Evolutionary conservation across 1,140 invertebrate genomes (phyloP).

Genomic region (Maniola jurtina): DNA sequence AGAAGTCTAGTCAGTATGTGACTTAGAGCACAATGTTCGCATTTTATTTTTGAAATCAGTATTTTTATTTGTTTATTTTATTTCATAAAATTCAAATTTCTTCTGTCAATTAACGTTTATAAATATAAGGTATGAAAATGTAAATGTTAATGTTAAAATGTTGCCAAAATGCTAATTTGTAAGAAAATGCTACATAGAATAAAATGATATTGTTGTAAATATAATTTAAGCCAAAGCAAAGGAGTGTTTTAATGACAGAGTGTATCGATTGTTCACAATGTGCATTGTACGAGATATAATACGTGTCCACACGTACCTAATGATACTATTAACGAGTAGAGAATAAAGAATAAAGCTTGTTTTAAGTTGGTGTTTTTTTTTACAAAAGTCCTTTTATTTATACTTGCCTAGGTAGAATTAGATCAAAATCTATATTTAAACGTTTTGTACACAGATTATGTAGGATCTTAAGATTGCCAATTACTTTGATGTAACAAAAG

Average conservation of each 20-base stretch:
- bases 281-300: constrained; percentile 45
- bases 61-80: neutral
- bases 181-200: constrained; percentile 58
- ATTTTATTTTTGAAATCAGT: constrained; percentile 11
- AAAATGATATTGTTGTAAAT: constrained; percentile 64
- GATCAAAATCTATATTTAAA: neutral
- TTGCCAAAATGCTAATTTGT: constrained; percentile 72
- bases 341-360: constrained; percentile 75
- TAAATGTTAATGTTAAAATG: constrained; percentile 66
- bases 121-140: constrained; percentile 43
- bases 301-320: constrained; percentile 57
- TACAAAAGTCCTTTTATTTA: neutral
- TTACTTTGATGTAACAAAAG: constrained; percentile 20
- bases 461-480: constrained; percentile 7
- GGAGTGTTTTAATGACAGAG: constrained; percentile 60
- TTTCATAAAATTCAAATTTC: constrained; percentile 33
- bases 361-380: constrained; percentile 44
- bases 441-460: neutral
- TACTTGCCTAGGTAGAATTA: neutral
- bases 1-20: constrained; percentile 13
- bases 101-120: constrained; percentile 73
- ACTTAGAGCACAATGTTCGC: constrained; percentile 16
- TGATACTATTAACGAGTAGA: constrained; percentile 56
- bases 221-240: constrained; percentile 68
- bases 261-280: constrained; percentile 56